Percentiles rank a stretch among this genome's conserved stretches.
phyloP scores from a whole-genome alignment of 2,113 vertebrate genomes.

The Reinhardtius hippoglossoides region DNA sequence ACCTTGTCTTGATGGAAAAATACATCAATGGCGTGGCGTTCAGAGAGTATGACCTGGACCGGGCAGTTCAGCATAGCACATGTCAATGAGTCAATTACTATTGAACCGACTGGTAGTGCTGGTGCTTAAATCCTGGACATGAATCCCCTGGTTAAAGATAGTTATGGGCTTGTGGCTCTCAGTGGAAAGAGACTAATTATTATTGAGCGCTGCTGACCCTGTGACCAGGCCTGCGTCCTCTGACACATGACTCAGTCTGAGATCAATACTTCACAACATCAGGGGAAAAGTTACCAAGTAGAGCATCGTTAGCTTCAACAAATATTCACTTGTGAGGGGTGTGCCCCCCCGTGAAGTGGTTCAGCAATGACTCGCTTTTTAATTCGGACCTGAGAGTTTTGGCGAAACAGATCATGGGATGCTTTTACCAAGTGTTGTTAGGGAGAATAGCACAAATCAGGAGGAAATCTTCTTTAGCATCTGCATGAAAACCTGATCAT shows the following conservation, averaged over 20 bases:
- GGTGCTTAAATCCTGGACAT: conserved; percentile 26
- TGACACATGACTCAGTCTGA: conserved; percentile 22
- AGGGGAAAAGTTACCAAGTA: too few species aligned
- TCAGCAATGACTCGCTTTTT: too few species aligned
- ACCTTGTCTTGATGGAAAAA: conserved; percentile 62
- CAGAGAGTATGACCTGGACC: conserved; percentile 1
- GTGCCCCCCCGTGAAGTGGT: too few species aligned
- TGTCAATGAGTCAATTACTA: conserved; percentile 57
- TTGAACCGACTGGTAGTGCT: conserved; percentile 39
- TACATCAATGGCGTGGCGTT: conserved; percentile 18
- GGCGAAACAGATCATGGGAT: too few species aligned
- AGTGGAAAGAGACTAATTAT: conserved; percentile 67
- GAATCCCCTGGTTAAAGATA: conserved; percentile 18
- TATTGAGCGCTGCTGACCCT: conserved; percentile 52
- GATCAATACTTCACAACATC: conserved; percentile 44
- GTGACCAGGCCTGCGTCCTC: conserved; percentile 28
- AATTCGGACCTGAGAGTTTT: too few species aligned
- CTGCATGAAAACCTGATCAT: too few species aligned
- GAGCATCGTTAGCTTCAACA: too few species aligned
- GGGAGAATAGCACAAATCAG: too few species aligned
- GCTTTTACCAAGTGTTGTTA: too few species aligned
- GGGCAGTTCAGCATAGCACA: conserved; percentile 36
- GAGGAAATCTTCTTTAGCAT: too few species aligned
- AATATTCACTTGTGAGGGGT: too few species aligned
- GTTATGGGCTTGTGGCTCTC: conserved; percentile 22